A percentile compares a stretch with the other conserved stretches of the same genome.
These are phyloP conservation scores for Morphnarchus princeps DNA, from an alignment of 2,113 vertebrate species.

Conservation along the genomic window DNA sequence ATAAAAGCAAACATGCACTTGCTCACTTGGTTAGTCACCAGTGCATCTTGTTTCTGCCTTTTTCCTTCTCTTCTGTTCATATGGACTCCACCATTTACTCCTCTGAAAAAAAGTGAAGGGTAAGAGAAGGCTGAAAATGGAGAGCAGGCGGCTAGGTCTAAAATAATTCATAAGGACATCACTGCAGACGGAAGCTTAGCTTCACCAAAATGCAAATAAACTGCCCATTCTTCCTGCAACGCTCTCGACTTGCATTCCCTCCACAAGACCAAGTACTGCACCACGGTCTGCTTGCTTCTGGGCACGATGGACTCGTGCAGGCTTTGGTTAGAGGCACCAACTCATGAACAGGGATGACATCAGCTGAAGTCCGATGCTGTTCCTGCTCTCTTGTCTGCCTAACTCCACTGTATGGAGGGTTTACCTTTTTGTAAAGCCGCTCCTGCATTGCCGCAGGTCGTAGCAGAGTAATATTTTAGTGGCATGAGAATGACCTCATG, in stretches of 20 bases:
- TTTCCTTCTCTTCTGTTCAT: background rate
- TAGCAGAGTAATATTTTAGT: background rate
- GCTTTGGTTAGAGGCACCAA: background rate
- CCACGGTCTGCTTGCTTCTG: background rate
- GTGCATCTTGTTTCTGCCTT: background rate
- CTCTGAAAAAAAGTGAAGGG: background rate
- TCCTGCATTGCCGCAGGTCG: background rate
- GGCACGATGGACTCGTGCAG: background rate
- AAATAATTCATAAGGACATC: background rate
- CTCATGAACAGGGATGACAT: background rate
- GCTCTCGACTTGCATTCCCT: background rate
- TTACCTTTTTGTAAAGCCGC: background rate
- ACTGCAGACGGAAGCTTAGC: background rate
- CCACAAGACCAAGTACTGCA: background rate
- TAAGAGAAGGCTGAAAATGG: background rate
- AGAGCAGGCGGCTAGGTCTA: background rate
- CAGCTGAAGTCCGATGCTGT: background rate
- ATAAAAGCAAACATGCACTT: background rate
- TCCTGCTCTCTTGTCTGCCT: background rate
- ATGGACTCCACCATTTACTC: background rate
- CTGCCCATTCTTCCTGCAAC: background rate
- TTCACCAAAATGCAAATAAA: background rate
- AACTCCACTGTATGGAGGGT: no score
- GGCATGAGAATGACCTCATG: background rate
- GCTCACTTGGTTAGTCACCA: background rate